A percentile compares a stretch with the other conserved stretches of the same genome.
Conservation (phyloP, 2,113 vertebrate species). For the Dromas ardeola region DNA sequence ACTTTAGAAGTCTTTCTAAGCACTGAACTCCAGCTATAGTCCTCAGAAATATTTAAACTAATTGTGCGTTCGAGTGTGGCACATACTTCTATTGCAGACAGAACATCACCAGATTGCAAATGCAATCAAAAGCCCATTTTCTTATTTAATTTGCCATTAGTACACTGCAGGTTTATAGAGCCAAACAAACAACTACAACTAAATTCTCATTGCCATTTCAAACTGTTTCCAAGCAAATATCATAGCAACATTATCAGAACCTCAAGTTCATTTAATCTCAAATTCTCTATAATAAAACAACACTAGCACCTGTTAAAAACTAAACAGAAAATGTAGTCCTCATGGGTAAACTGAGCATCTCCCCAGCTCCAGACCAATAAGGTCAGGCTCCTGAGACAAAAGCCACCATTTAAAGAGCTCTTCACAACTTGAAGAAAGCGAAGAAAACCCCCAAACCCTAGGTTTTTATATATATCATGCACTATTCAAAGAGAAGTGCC, state of each 20-base stretch:
- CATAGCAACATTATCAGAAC: slow-evolving; percentile 18
- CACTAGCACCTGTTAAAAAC: neutral
- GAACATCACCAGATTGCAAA: slow-evolving; percentile 38
- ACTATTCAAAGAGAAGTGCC: neutral
- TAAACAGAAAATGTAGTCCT: neutral
- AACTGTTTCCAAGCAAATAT: slow-evolving; percentile 31
- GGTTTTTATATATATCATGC: neutral
- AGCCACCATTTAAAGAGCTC: neutral
- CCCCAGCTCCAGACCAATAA: neutral
- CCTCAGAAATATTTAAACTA: neutral
- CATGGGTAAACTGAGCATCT: neutral
- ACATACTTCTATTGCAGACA: neutral
- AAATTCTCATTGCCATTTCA: neutral
- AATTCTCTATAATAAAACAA: neutral
- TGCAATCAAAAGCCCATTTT: slow-evolving; percentile 46
- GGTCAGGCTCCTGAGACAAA: neutral
- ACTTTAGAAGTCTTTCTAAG: neutral
- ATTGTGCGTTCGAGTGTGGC: neutral
- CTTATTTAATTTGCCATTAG: slow-evolving; percentile 44
- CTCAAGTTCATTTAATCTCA: neutral
- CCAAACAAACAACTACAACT: slow-evolving; percentile 6
- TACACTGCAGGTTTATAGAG: neutral
- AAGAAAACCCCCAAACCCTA: neutral
- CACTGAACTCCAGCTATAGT: neutral
- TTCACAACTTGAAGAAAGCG: neutral